phyloP scores from a whole-genome alignment of 2,888 invertebrate species.

The Agrochola circellaris region DNA sequence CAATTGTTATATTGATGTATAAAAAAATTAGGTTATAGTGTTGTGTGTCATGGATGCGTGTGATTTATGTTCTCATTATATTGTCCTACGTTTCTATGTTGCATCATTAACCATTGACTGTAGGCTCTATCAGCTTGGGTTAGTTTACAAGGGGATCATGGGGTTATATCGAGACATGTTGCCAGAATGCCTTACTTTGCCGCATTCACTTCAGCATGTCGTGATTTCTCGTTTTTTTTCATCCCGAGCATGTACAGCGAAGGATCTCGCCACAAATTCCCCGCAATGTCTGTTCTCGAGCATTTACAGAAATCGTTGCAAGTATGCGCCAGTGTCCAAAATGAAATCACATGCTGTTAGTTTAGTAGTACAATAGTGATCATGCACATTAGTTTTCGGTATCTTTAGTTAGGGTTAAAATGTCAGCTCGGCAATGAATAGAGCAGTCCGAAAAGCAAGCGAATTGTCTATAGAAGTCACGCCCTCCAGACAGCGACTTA shows the following conservation, averaged over 20 bases:
- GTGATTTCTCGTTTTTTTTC: conserved; percentile 19
- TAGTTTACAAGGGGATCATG: conserved; percentile 30
- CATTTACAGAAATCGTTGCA: conserved; percentile 30
- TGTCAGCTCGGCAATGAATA: conserved; percentile 26
- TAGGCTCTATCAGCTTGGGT: conserved; percentile 37
- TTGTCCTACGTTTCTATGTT: conserved; percentile 56
- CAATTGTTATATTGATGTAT: conserved; percentile 85
- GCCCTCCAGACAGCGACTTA: not conserved
- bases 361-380: conserved; percentile 17
- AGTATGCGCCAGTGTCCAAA: conserved; percentile 32
- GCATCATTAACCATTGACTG: conserved; percentile 40
- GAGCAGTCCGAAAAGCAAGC: conserved; percentile 12
- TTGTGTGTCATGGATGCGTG: conserved; percentile 73
- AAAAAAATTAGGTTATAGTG: conserved; percentile 77
- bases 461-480: conserved; percentile 13
- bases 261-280: not conserved
- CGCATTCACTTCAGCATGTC: conserved; percentile 18
- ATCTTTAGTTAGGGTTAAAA: conserved; percentile 22
- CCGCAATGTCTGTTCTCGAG: conserved; percentile 5
- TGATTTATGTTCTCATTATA: conserved; percentile 63
- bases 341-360: conserved; percentile 25
- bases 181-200: conserved; percentile 41
- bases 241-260: conserved; percentile 22
- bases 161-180: conserved; percentile 25
- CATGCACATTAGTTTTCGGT: conserved; percentile 25